Evolutionary conservation across 2,113 vertebrate species (phyloP), one percentile per base, ranked within the genome.

Genomic region (Pardalotus punctatus): DNA sequence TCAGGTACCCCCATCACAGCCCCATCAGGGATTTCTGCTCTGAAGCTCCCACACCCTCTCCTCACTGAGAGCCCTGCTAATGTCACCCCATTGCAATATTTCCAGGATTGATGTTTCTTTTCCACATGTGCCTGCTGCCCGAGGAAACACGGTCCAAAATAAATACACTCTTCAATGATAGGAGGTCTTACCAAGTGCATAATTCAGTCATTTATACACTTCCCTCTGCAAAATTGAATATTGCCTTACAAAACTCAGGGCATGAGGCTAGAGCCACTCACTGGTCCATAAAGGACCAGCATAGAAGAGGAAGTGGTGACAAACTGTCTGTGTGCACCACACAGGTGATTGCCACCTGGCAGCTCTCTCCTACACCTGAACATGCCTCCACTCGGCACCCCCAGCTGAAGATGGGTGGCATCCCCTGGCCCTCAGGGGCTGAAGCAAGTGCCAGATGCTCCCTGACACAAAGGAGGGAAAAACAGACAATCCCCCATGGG

Each of bases 301-400:
- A 51, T 31, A 87, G 56, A 73, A 61, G 27, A 84, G 40, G 58
- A 64, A 73, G 45, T 6, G 4, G 51, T 24, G 21, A 43, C 66
- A 90, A 35, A 56, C 8, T 6, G 8, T 5, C 12, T 12, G 4
- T 0, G 0, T 54, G 42, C 43, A 45, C 56, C 70, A 73, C 35
- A 36, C 1, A 14, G 40, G 47, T 1, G 3, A 42, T 29, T 31
- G 18, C 7, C 56, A 60, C 33, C 15, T 28, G 8, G 43, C 5
- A 2, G 18, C 27, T 65, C 40, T 47, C 47, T 60, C 38, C 45
- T 38, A 28, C 24, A 17, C 14, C 43, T n/a, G 47, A 65, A n/a
- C 51, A n/a, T 1, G 0, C 14, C 48, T 2, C 3, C 1, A 3
- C 10, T 51, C 2, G 0, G 43, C 42, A 65, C 10, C 14, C 42